Conservation (phyloP, 2,113 vertebrate species). For the Petrocephalus microphthalmus region DNA sequence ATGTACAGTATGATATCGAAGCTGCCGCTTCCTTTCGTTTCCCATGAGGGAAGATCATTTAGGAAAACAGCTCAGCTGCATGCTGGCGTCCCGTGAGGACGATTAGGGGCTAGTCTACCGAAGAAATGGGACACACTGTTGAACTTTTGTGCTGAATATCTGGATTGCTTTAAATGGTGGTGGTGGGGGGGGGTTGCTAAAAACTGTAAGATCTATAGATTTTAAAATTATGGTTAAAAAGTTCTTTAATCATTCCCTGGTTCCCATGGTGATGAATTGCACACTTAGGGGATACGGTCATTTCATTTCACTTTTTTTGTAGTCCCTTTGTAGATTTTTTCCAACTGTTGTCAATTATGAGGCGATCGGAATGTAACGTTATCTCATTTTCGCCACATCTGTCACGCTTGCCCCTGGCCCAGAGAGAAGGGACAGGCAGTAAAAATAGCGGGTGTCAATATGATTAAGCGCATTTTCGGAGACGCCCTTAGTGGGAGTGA, state of each 20-base stretch:
- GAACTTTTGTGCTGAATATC: not conserved
- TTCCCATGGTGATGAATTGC: not conserved
- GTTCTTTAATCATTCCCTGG: not conserved
- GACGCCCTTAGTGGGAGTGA: not conserved
- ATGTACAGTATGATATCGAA: not conserved
- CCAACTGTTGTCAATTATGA: not conserved
- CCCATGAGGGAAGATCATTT: not conserved
- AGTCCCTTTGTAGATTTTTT: not conserved
- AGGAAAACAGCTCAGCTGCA: not conserved
- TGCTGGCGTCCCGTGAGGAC: not conserved
- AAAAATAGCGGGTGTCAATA: not conserved
- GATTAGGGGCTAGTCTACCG: not conserved
- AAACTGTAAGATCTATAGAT: not conserved
- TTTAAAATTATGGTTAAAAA: not conserved
- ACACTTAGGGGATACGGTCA: not conserved
- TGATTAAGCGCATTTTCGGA: not conserved
- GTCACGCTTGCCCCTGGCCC: not conserved
- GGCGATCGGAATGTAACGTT: not conserved
- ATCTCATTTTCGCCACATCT: not conserved
- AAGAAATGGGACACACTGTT: not conserved
- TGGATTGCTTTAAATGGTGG: not conserved
- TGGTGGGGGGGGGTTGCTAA: not conserved
- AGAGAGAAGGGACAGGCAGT: not conserved
- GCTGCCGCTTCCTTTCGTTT: not conserved
- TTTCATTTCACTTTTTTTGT: not conserved